phyloP scores from a whole-genome alignment of 2,797 vertebrate genomes.

The Artibeus lituratus region DNA sequence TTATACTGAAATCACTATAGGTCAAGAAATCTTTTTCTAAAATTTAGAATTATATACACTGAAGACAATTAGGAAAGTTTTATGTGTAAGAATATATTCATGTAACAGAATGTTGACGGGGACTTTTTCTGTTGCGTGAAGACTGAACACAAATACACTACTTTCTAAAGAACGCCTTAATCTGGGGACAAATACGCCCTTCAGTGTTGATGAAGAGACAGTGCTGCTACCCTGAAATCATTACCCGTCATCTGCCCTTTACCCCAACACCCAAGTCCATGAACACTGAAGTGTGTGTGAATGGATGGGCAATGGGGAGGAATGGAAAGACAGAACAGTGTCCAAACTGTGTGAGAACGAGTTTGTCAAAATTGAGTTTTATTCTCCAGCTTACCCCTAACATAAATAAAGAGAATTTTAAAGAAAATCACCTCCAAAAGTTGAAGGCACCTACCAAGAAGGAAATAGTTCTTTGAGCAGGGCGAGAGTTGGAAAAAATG shows the following conservation, averaged over 20 bases:
- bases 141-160: background rate
- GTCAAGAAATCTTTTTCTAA: background rate
- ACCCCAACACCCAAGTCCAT: background rate
- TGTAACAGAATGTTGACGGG: background rate
- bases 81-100: background rate
- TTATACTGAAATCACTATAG: background rate
- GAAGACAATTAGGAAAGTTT: background rate
- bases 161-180: background rate
- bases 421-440: background rate
- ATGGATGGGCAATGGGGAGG: too few relatives aligned
- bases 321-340: background rate
- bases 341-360: background rate
- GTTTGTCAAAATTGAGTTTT: background rate
- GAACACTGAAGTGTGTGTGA: background rate
- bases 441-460: background rate
- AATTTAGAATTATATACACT: background rate
- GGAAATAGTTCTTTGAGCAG: background rate
- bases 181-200: background rate
- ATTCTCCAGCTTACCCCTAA: background rate
- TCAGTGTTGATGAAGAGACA: background rate
- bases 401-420: background rate
- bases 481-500: background rate
- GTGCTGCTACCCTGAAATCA: background rate
- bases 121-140: background rate
- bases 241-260: background rate